Evolutionary conservation across 2,797 vertebrate genomes (phyloP), one percentile per base, ranked within the genome.

Genomic region (Lates japonicus): DNA sequence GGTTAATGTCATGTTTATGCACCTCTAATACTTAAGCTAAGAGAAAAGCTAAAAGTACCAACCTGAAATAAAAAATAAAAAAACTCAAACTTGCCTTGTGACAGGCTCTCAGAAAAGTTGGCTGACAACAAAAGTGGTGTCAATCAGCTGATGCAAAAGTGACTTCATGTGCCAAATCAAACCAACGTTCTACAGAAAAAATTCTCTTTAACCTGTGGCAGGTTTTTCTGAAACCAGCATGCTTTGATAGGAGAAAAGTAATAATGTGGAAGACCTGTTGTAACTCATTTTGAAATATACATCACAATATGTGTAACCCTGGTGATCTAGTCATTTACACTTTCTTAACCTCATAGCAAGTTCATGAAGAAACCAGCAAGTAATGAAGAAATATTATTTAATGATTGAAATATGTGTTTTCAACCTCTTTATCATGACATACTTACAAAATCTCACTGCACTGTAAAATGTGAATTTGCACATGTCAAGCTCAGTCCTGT

Each of bases 141-240:
- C 81, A 78, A 70, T 82, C 82, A 76, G 29, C 10, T 52, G 54
- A 70, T 51, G 65, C 48, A 55, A 72, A 84, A 78, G 73, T 79
- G 76, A 77, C 74, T 70, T 73, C 57, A 67, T 72, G 67, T 70
- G 76, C 48, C 78, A 82, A 82, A 86, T 75, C 70, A 77, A 76
- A 67, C 78, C 66, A 41, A 12, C 41, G 11, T 2, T 35, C 46
- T 60, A 22, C 11, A 69, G 54, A 74, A 76, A 59, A 67, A 31
- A 0, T 9, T 69, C 16, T 42, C 54, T 72, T 61, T 58, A 77
- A 70, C 67, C 69, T 11, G 31, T 68, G 65, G 39, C 72, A 77
- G 55, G 55, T 39, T 39, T 39, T 39, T 46, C 37, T 62, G 46
- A 54, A 70, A 63, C 41, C 29, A 0, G 10, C 4, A 5, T 51